Conservation (phyloP, 2,113 vertebrate species). For the Condylura cristata region DNA sequence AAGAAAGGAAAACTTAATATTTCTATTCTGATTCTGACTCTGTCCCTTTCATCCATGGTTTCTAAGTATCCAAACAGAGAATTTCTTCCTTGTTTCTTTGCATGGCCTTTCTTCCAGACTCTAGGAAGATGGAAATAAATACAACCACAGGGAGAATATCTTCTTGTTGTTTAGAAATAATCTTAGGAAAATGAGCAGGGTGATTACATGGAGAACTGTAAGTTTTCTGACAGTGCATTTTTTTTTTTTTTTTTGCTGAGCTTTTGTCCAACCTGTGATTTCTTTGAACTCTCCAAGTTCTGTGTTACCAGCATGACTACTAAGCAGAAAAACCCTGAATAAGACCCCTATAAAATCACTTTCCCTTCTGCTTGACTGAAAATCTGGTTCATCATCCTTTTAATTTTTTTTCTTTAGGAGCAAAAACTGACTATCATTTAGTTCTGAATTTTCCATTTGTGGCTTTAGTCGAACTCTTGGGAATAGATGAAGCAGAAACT, state of each 20-base stretch:
- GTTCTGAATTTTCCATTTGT: slow-evolving; percentile 31
- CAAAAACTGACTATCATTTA: neutral
- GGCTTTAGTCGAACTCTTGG: neutral
- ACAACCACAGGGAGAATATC: neutral
- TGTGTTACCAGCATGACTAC: neutral
- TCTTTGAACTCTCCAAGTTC: neutral
- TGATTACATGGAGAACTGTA: neutral
- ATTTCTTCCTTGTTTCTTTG: neutral
- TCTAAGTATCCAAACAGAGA: neutral
- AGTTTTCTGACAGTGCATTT: neutral
- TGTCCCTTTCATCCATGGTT: neutral
- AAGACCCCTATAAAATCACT: neutral
- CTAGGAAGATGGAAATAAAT: neutral
- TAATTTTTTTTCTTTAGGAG: neutral
- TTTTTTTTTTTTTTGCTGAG: no score
- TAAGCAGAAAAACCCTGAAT: neutral
- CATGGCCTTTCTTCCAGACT: neutral
- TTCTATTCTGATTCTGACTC: neutral
- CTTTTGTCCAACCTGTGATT: neutral
- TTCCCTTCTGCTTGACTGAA: neutral
- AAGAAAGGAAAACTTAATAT: neutral
- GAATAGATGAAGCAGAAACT: neutral
- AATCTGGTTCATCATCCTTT: neutral
- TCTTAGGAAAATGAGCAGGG: neutral
- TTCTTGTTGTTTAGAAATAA: slow-evolving; percentile 23